phyloP scores from a whole-genome alignment of 2,888 invertebrate species.

The Hipparchia sbordonii region DNA sequence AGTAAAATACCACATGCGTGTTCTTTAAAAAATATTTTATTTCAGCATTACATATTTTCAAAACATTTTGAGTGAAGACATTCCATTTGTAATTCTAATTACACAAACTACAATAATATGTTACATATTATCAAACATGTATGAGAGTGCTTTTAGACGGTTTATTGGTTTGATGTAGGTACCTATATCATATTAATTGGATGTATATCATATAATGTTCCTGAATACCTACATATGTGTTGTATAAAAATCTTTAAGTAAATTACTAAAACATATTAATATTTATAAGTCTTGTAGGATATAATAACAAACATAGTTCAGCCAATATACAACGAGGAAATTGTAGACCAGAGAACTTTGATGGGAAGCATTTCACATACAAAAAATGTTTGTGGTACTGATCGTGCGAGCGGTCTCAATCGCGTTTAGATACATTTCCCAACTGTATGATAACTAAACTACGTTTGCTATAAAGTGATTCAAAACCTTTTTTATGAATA shows the following conservation, averaged over 20 bases:
- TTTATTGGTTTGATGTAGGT: not conserved
- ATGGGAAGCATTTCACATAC: not conserved
- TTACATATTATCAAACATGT: too few relatives aligned
- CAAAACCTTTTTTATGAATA: constrained; percentile 32
- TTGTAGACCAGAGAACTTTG: too few relatives aligned
- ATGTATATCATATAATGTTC: not conserved
- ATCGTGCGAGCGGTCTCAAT: too few relatives aligned
- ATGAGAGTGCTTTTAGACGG: too few relatives aligned
- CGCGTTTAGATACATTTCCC: not conserved
- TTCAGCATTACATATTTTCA: not conserved
- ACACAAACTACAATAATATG: too few relatives aligned
- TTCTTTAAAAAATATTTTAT: constrained; percentile 13
- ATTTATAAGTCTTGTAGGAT: too few relatives aligned
- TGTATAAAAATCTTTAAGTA: not conserved
- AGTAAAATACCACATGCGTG: constrained; percentile 14
- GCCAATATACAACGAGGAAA: not conserved
- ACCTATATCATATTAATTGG: not conserved
- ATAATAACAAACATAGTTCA: not conserved
- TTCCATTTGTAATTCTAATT: too few relatives aligned
- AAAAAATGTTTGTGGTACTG: too few relatives aligned
- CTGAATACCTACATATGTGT: not conserved
- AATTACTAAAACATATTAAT: not conserved
- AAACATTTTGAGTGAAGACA: too few relatives aligned
- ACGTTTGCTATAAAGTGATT: not conserved
- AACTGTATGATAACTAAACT: not conserved